Base-by-base conservation (phyloP, 2,888 invertebrate genomes). In the Tenthredo distinguenda region DNA sequence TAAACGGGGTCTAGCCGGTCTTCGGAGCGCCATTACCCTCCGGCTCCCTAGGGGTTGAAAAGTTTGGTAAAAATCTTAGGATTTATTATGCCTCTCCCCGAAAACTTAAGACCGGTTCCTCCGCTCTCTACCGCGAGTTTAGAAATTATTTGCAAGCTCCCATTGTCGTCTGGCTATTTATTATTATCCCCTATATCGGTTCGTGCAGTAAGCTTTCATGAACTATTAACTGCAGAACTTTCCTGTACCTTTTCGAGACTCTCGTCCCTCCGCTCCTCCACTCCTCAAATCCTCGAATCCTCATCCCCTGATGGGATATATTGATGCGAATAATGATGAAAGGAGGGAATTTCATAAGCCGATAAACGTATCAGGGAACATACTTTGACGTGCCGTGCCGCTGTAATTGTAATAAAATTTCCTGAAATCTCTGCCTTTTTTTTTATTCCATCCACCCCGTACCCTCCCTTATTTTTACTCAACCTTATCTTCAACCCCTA, bases 91-190 rank as follows among this genome's bases (percentile, higher is more conserved):
- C 68, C 81, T 71, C 31, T 1, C 18, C 31, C 10, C 47, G 47
- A 47, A 68, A 68, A 68, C 68, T 83, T 68, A 47, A 68, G n/a
- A 62, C 2, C 62, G 4, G 18, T 40, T 47, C 12, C 43, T 43
- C 26, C 5, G 43, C 76, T 43, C 26, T 43, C 21, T 31, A 40
- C 47, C 65, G 7, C 34, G 83, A 83, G 68, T 65, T 77, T 84
- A 86, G 87, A 88, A 89, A 89, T 90, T 89, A 89, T 90, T 89
- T 87, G 86, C 88, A 72, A 85, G 86, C 86, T 81, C 87, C 88
- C 88, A 89, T 90, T 90, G 89, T 89, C 88, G 58, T 62, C 9
- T 31, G 86, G 89, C 89, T 92, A 92, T 92, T 92, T 92, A 92
- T 92, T 92, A 92, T 92, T 91, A 91, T 91, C 89, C 88, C 88